phyloP scores from a whole-genome alignment of 2,113 vertebrate genomes.

The Diphyllodes magnificus region DNA sequence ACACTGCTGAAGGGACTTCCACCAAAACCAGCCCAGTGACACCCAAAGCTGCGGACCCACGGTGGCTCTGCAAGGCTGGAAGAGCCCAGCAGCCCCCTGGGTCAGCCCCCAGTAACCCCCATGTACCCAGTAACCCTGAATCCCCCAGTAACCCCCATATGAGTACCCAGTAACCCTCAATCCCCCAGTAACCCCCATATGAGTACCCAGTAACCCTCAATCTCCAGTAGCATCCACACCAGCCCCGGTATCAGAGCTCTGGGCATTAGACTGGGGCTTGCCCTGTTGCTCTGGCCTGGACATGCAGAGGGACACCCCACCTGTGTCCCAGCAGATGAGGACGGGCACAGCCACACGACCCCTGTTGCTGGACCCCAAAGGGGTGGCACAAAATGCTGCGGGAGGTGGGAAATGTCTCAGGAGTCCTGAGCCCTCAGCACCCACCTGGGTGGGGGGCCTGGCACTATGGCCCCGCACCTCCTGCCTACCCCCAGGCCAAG shows the following conservation, averaged over 20 bases:
- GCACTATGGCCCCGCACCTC: neutral
- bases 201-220: no score
- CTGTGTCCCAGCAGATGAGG: neutral
- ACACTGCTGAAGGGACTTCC: neutral
- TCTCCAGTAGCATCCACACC: neutral
- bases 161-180: no score
- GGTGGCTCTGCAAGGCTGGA: neutral
- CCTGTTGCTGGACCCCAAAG: fast-evolving
- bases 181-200: no score
- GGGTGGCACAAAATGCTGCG: fast-evolving
- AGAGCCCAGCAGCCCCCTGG: neutral
- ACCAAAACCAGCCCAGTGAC: neutral
- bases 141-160: no score
- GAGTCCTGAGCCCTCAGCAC: neutral
- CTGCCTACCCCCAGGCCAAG: neutral
- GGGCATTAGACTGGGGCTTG: neutral
- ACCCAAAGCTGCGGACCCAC: neutral
- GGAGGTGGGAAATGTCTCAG: neutral
- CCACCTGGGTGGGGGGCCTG: fast-evolving
- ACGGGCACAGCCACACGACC: neutral
- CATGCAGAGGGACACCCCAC: fast-evolving
- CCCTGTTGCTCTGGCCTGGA: no score
- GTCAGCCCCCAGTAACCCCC: neutral
- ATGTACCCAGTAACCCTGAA: no score
- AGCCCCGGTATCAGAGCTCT: neutral